Evolutionary conservation across 1,140 invertebrate genomes (phyloP), one percentile per base, ranked within the genome.

Genomic region (Ladona fulva): DNA sequence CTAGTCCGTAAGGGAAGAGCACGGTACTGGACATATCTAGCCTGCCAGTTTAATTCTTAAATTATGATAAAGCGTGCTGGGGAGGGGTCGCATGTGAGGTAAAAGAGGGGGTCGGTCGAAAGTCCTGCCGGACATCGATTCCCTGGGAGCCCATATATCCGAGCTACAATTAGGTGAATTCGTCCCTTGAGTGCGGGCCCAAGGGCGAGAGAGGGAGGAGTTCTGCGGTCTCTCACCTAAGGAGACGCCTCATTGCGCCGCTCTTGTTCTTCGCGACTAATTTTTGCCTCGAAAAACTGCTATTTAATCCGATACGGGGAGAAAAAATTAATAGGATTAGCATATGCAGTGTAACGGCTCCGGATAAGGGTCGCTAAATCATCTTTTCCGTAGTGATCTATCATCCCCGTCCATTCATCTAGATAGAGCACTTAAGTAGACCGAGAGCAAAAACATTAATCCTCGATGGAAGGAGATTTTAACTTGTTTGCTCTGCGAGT

Each of bases 21-120:
- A 11, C 10, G 44, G n/a, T 12, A 22, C 16, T 12, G 52, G 52
- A 66, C 52, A 66, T 19, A 66, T 66, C 52, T 22, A 66, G n/a
- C 52, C 52, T 66, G 52, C n/a, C 52, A 66, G 52, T 16, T 66
- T 66, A 66, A 66, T 66, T 66, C 52, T 66, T 66, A 66, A 66
- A 66, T 66, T 66, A 66, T 66, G 52, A 66, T 66, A 66, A 66
- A 66, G 52, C n/a, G 52, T 66, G 52, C n/a, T 6, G 52, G 52
- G 52, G n/a, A 66, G 52, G 14, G 52, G 52, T 16, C 5, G 10
- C 10, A 19, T 11, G 44, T 10, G 44, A 19, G 44, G 44, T 52
- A 52, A 11, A 52, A 3, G 52, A 22, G 52, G 14, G 52, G 52
- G 52, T 22, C 16, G 52, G 10, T 52, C 10, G 44, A 19, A 11